Base-by-base conservation (phyloP, 2,113 vertebrate species). In the Campylomormyrus numenius region DNA sequence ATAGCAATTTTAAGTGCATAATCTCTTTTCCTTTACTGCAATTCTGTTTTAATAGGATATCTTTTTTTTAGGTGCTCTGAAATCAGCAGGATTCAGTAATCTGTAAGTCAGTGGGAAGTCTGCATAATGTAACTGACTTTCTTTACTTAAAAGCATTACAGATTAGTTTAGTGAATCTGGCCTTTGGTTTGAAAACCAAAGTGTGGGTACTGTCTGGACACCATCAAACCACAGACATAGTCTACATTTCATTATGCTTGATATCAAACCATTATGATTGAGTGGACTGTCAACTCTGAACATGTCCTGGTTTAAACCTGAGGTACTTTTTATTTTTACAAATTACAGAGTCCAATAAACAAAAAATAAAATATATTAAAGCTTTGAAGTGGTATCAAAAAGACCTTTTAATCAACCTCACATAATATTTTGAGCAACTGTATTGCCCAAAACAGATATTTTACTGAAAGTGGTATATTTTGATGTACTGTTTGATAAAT, bases 41-140 rank as follows among this genome's bases (percentile, higher is more conserved):
- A 88, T 39, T 39, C 53, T 86, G 27, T 27, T 56, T 89, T 91
- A 92, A 91, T 90, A 89, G 83, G 87, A 90, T 90, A 66, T 83
- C 92, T 88, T 80, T 80, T n/a, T 80, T 91, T 89, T 15, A 48
- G 58, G 70, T n/a, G 80, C 48, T 90, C 86, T 90, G 50, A 89
- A 62, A 48, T 87, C 91, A 92, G 89, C 92, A 88, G 91, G 91
- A 91, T 92, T 91, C 89, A 89, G 42, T 58, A 50, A 90, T 90
- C 89, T 89, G 77, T 85, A 89, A 42, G 90, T 50, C 52, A 56
- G 74, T 53, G 77, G 89, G 89, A 90, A 84, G 84, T 48, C 24
- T 42, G 58, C 53, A 24, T 52, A 46, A 62, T 85, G 56, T 90
- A 21, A 50, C 15, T 31, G 31, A 15, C 9, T 49, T 42, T 10